phyloP scores from a whole-genome alignment of 2,113 vertebrate species.

The Athene cunicularia region DNA sequence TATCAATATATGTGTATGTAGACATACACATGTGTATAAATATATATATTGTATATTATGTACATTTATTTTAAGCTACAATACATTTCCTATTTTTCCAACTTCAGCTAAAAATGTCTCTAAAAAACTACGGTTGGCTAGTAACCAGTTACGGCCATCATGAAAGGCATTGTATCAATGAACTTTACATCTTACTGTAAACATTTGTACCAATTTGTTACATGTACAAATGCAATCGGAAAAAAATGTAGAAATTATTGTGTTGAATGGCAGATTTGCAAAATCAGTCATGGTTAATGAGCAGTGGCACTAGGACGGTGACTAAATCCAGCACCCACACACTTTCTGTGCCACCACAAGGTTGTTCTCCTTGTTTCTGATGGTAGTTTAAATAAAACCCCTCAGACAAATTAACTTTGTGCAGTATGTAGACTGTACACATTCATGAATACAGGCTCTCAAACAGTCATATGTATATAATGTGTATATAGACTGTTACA shows the following conservation, averaged over 20 bases:
- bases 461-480: neutral
- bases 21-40: constrained; percentile 66
- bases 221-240: neutral
- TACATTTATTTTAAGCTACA: constrained; percentile 82
- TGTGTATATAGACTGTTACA: neutral
- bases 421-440: neutral
- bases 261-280: neutral
- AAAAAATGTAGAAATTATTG: neutral
- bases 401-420: neutral
- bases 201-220: constrained; percentile 15
- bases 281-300: neutral
- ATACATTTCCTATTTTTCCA: constrained; percentile 79
- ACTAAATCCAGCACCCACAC: neutral
- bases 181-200: neutral
- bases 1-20: constrained; percentile 65
- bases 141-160: neutral
- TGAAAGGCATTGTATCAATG: constrained; percentile 18
- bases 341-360: neutral
- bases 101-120: constrained; percentile 71
- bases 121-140: constrained; percentile 45
- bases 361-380: neutral
- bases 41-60: constrained; percentile 80
- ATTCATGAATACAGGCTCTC: neutral
- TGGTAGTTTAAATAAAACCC: neutral
- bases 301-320: neutral